Evolutionary conservation across 2,113 vertebrate species (phyloP).

Genomic region (Gorsachius goisagi): DNA sequence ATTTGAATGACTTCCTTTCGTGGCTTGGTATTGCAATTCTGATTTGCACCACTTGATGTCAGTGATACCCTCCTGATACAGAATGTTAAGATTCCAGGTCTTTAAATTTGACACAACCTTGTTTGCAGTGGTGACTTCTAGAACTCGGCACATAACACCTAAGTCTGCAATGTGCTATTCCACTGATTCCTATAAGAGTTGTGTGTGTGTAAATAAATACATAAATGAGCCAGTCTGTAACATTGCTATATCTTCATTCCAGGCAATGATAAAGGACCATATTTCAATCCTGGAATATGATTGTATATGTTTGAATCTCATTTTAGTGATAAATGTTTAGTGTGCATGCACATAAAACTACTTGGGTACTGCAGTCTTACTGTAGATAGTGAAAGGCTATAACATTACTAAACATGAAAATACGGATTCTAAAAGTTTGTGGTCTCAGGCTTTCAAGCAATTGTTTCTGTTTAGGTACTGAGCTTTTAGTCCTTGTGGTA

Average conservation of each 20-base stretch:
- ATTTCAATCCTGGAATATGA: background rate
- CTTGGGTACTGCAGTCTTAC: background rate
- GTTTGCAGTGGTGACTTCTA: background rate
- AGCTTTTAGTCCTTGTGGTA: background rate
- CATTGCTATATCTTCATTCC: background rate
- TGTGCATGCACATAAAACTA: background rate
- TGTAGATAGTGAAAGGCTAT: background rate
- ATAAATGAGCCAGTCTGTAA: background rate
- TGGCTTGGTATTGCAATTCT: background rate
- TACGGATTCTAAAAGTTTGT: background rate
- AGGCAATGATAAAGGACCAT: background rate
- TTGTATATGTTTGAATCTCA: background rate
- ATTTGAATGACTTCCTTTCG: background rate
- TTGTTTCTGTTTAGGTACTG: background rate
- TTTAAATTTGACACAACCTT: background rate
- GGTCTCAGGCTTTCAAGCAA: background rate
- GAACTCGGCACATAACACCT: background rate
- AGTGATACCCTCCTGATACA: background rate
- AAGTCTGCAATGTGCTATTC: background rate
- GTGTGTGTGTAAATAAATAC: background rate
- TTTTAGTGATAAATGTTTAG: background rate
- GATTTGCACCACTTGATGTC: conserved; percentile 32
- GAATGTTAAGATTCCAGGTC: background rate
- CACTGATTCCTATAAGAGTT: background rate
- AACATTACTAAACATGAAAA: background rate